These are phyloP conservation scores for Thelaira solivaga DNA, from an alignment of 2,888 invertebrate genomes.

Conservation along the genomic window DNA sequence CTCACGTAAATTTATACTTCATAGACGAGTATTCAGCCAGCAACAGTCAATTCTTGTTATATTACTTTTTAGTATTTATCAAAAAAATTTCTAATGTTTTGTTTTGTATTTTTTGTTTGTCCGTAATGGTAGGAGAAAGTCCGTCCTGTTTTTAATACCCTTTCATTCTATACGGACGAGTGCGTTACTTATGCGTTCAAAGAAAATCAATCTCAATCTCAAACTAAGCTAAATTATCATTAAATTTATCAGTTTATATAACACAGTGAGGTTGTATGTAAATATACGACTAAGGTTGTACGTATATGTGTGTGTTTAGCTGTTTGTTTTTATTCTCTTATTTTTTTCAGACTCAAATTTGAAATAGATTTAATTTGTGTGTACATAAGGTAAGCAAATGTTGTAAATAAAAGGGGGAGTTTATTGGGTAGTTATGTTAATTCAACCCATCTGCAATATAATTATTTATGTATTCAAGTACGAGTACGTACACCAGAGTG, in stretches of 20 bases:
- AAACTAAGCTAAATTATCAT: slow-evolving; percentile 60
- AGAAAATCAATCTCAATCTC: slow-evolving; percentile 58
- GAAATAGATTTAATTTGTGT: slow-evolving; percentile 46
- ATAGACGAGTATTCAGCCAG: too few species aligned
- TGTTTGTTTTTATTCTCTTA: not conserved
- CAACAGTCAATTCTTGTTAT: slow-evolving; percentile 44
- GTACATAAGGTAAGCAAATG: slow-evolving; percentile 51
- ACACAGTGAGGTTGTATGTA: too few species aligned
- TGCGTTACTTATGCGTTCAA: slow-evolving; percentile 59
- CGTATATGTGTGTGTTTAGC: not conserved
- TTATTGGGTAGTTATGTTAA: slow-evolving; percentile 44
- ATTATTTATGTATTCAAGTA: not conserved
- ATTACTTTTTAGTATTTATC: not conserved
- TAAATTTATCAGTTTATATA: slow-evolving; percentile 52
- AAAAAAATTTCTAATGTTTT: not conserved
- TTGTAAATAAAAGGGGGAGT: slow-evolving; percentile 26
- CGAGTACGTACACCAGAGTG: not conserved
- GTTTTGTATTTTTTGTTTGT: not conserved
- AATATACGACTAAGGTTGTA: not conserved
- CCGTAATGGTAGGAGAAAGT: not conserved
- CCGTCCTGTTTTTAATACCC: slow-evolving; percentile 46
- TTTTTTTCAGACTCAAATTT: slow-evolving; percentile 16
- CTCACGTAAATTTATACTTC: not conserved
- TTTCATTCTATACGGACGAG: slow-evolving; percentile 57
- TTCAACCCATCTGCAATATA: slow-evolving; percentile 16